Percentiles rank a stretch among this genome's conserved stretches.
These are phyloP conservation scores for Emesis castigata DNA, from an alignment of 2,888 invertebrate genomes.

Conservation along the genomic window DNA sequence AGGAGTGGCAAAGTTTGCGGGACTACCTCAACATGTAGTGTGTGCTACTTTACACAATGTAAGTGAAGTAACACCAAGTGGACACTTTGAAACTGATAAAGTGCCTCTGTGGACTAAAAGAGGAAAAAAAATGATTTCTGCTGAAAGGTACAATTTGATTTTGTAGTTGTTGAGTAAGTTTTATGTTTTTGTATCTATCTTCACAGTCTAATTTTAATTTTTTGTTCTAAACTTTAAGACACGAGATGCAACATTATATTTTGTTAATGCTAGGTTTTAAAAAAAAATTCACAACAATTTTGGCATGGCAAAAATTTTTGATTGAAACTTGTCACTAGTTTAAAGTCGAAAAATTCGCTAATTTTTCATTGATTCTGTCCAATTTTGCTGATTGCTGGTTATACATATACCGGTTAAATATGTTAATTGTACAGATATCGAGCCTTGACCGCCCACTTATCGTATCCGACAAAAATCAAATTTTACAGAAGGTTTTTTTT, in stretches of 20 bases:
- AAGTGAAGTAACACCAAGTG: constrained; percentile 89
- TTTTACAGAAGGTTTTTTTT: neutral
- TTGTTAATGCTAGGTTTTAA: no score
- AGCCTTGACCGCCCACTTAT: neutral
- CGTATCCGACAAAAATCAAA: neutral
- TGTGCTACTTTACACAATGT: constrained; percentile 92
- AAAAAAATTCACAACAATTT: no score
- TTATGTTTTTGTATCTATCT: neutral
- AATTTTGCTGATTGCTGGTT: no score
- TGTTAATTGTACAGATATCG: no score
- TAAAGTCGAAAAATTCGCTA: no score
- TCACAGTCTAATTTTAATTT: no score
- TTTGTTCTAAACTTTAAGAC: no score
- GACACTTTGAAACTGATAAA: constrained; percentile 92
- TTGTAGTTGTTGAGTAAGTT: constrained; percentile 9
- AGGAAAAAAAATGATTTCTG: constrained; percentile 92
- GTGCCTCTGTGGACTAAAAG: constrained; percentile 94
- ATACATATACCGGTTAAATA: no score
- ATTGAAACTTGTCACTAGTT: no score
- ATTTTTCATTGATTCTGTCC: no score
- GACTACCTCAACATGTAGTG: constrained; percentile 84
- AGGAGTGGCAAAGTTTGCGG: constrained; percentile 92
- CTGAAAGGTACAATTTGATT: constrained; percentile 83
- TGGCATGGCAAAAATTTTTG: no score
- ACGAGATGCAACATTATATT: no score